Conservation (phyloP, 2,888 invertebrate genomes). For the Stramonita haemastoma region DNA sequence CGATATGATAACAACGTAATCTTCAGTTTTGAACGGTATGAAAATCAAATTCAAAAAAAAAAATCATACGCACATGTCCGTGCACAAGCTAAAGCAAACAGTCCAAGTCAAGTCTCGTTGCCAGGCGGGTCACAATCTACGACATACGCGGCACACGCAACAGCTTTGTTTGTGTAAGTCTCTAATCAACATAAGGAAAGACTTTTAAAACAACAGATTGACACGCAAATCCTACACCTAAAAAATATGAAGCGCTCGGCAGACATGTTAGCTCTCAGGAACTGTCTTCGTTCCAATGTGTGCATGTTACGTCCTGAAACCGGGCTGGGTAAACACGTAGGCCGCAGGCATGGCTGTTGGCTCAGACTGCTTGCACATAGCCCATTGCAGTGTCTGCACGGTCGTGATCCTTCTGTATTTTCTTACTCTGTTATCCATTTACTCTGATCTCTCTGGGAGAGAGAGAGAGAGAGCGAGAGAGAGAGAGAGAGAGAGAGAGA, state of each 20-base stretch:
- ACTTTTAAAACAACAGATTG: constrained; percentile 16
- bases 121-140: neutral
- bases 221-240: neutral
- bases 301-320: too few relatives aligned
- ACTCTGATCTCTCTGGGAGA: too few relatives aligned
- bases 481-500: too few relatives aligned
- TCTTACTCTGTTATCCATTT: neutral
- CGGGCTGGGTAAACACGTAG: neutral
- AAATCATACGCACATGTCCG: too few relatives aligned
- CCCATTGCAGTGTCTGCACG: neutral
- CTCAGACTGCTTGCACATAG: neutral
- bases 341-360: neutral
- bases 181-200: neutral
- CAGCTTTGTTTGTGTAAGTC: neutral
- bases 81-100: neutral
- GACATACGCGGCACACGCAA: neutral
- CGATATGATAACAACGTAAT: too few relatives aligned
- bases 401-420: neutral
- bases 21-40: too few relatives aligned
- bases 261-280: neutral
- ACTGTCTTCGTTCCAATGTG: neutral
- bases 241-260: neutral
- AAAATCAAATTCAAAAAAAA: too few relatives aligned
- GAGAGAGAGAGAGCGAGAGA: too few relatives aligned
- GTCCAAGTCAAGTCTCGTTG: neutral